These are phyloP conservation scores for Pyrgus malvae DNA, from an alignment of 2,888 invertebrate genomes.

Conservation along the genomic window DNA sequence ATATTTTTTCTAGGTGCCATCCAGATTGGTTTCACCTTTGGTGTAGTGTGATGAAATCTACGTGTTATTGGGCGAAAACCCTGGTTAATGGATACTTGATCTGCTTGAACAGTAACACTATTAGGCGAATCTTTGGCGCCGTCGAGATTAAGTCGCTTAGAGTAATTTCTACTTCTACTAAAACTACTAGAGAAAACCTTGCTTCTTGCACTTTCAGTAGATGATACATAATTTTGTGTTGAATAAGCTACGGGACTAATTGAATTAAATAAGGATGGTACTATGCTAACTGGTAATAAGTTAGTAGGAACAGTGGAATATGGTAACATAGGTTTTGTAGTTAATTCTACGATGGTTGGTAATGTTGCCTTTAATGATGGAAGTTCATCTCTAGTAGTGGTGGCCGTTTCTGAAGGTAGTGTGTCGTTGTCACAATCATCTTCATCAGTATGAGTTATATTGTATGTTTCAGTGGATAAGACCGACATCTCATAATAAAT, in stretches of 20 bases:
- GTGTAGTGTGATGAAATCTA: conserved; percentile 67
- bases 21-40: conserved; percentile 67
- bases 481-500: conserved; percentile 78
- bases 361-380: conserved; percentile 49
- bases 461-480: conserved; percentile 72
- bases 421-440: conserved; percentile 72
- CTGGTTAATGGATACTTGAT: conserved; percentile 43
- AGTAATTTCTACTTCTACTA: conserved; percentile 61
- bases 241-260: conserved; percentile 41
- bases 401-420: conserved; percentile 52
- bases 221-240: conserved; percentile 52
- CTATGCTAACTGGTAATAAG: conserved; percentile 32
- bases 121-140: conserved; percentile 65
- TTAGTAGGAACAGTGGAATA: conserved; percentile 48
- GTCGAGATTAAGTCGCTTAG: conserved; percentile 63
- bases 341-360: conserved; percentile 40
- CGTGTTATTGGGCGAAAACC: conserved; percentile 50
- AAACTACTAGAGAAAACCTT: conserved; percentile 51
- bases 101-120: conserved; percentile 59
- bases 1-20: conserved; percentile 65
- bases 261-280: conserved; percentile 33
- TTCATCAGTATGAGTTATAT: conserved; percentile 58
- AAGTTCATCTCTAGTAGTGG: conserved; percentile 45
- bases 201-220: conserved; percentile 48
- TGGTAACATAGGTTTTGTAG: conserved; percentile 39